phyloP scores from a whole-genome alignment of 2,797 vertebrate genomes.

The Euthynnus affinis region DNA sequence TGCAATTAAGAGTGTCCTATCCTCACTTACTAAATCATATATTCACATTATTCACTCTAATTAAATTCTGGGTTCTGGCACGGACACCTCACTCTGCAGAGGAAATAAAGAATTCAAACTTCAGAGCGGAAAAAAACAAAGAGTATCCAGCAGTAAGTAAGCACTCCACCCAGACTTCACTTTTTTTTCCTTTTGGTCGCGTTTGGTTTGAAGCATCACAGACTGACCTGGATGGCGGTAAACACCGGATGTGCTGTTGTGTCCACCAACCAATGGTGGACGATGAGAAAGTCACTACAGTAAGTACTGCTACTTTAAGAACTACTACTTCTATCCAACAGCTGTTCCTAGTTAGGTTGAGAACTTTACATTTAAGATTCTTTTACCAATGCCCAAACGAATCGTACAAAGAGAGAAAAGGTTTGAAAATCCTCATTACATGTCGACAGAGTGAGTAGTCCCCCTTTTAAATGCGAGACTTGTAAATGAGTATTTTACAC shows the following conservation, averaged over 20 bases:
- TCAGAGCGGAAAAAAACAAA: not conserved
- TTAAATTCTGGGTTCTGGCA: constrained; percentile 6
- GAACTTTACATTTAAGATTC: too few species aligned
- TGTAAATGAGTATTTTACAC: not conserved
- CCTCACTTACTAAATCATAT: constrained; percentile 7
- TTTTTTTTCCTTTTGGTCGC: not conserved
- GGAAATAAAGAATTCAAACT: constrained; percentile 3
- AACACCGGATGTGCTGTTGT: not conserved
- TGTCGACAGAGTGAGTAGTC: too few species aligned
- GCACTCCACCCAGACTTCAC: not conserved
- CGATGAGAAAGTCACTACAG: too few species aligned
- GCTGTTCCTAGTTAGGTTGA: too few species aligned
- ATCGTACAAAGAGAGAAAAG: too few species aligned
- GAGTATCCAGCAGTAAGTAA: not conserved
- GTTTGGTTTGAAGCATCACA: not conserved
- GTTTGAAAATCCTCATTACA: too few species aligned
- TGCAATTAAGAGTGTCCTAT: constrained; percentile 14
- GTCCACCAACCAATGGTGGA: not conserved
- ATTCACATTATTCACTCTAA: constrained; percentile 30
- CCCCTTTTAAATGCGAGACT: not conserved
- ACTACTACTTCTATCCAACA: too few species aligned
- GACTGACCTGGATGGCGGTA: not conserved
- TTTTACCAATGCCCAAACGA: too few species aligned
- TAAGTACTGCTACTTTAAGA: too few species aligned
- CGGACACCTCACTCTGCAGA: not conserved